Base-by-base conservation (phyloP, 2,797 vertebrate genomes). In the Menidia menidia region DNA sequence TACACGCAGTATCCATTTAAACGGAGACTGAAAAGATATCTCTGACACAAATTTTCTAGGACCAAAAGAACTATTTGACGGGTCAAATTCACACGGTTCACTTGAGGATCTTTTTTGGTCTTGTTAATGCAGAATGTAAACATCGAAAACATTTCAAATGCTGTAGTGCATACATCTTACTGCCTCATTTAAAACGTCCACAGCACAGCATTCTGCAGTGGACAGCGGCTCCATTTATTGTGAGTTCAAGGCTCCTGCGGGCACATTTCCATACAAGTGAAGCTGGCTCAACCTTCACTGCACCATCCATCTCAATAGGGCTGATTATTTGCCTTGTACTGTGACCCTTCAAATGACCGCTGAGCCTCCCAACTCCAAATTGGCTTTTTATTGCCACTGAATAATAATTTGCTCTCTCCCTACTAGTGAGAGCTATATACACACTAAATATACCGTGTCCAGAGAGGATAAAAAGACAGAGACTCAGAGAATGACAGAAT, bases 381-480 rank as follows among this genome's bases (percentile, higher is more conserved):
- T 90, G 88, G 76, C 85, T 89, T 91, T 92, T 91, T 90, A 93
- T 92, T 89, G 86, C 87, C 81, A 77, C 88, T 89, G 91, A 92
- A 92, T 92, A 89, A 92, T 91, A 92, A 92, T 91, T 78, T 71
- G 70, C 71, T 76, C 75, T 75, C 78, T 86, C 75, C 75, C 73
- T 75, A 70, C 82, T 71, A 81, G 77, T 81, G 83, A 86, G 86
- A 84, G 89, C 69, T 89, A 84, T 88, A 90, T 88, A 90, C 85
- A 84, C 72, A 56, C 81, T 67, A 89, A 92, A 92, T 88, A 80
- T 47, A 47, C 57, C 83, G 73, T 92, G 86, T 90, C 88, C 59
- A 75, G 59, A 66, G 64, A 74, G 72, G 75, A 81, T 78, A 89
- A 86, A 78, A 68, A 79, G 73, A 76, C 50, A 45, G 64, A 57